Evolutionary conservation across 1,140 invertebrate genomes (phyloP).

Genomic region (Saccostrea echinata): DNA sequence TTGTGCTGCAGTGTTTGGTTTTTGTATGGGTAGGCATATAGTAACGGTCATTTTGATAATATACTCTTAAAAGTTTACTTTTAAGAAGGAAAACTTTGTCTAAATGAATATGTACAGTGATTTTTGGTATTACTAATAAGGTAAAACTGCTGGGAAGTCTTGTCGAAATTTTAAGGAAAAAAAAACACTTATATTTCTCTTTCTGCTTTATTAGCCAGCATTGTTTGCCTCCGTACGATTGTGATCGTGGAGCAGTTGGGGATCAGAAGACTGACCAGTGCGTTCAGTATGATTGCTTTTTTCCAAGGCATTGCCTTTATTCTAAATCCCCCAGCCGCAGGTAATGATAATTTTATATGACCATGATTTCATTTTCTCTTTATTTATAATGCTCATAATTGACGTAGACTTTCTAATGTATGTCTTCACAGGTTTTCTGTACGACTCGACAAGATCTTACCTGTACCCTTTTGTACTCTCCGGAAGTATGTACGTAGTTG

Average conservation of each 20-base stretch:
- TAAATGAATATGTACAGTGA: too few species aligned
- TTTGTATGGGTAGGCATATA: slow-evolving; percentile 73
- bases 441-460: slow-evolving; percentile 42
- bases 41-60: too few species aligned
- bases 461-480: slow-evolving; percentile 46
- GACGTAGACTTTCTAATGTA: background rate
- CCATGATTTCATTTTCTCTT: background rate
- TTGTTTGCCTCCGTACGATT: slow-evolving; percentile 71
- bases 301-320: slow-evolving; percentile 73
- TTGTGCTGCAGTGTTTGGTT: slow-evolving; percentile 67
- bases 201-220: slow-evolving; percentile 60
- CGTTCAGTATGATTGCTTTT: slow-evolving; percentile 72
- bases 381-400: background rate
- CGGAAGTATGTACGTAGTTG: slow-evolving; percentile 43
- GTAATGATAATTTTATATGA: slow-evolving; percentile 52
- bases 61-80: too few species aligned
- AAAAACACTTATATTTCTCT: background rate
- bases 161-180: too few species aligned
- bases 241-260: slow-evolving; percentile 72
- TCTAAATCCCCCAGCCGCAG: slow-evolving; percentile 70
- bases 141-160: too few species aligned
- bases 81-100: too few species aligned
- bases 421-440: slow-evolving; percentile 45
- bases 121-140: too few species aligned
- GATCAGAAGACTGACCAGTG: slow-evolving; percentile 66